phyloP scores from a whole-genome alignment of 2,113 vertebrate species.

The Meriones unguiculatus region DNA sequence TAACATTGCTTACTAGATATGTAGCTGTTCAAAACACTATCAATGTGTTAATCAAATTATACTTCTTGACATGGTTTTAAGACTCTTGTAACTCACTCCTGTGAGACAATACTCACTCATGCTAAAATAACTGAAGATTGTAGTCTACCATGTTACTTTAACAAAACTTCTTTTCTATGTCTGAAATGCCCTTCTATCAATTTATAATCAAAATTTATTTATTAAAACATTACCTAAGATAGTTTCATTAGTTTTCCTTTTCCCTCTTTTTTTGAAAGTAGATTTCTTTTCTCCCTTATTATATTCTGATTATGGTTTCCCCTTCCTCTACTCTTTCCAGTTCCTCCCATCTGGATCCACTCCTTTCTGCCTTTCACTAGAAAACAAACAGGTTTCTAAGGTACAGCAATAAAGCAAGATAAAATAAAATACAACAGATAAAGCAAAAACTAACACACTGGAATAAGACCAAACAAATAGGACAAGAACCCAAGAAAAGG shows the following conservation, averaged over 20 bases:
- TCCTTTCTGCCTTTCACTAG: background rate
- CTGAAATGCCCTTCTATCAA: background rate
- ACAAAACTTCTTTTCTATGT: background rate
- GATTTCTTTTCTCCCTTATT: background rate
- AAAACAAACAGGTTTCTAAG: background rate
- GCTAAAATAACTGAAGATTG: background rate
- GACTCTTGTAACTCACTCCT: background rate
- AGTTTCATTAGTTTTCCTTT: background rate
- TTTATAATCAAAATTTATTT: background rate
- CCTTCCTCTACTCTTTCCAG: background rate
- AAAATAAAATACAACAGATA: background rate
- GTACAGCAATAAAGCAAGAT: background rate
- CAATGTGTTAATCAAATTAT: background rate
- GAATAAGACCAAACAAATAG: background rate
- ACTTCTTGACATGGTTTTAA: background rate
- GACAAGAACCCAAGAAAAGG: background rate
- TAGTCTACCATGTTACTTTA: background rate
- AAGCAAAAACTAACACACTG: background rate
- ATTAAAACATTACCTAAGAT: background rate
- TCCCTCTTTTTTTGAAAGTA: background rate
- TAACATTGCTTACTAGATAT: background rate
- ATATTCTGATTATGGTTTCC: background rate
- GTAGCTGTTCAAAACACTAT: constrained; percentile 29
- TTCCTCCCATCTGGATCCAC: background rate
- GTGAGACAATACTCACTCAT: background rate